Percentiles rank a stretch among this genome's conserved stretches.
These are phyloP conservation scores for Aplysina aerophoba DNA, from an alignment of 37 sponge, comb jelly and placozoan genomes.

Conservation along the genomic window DNA sequence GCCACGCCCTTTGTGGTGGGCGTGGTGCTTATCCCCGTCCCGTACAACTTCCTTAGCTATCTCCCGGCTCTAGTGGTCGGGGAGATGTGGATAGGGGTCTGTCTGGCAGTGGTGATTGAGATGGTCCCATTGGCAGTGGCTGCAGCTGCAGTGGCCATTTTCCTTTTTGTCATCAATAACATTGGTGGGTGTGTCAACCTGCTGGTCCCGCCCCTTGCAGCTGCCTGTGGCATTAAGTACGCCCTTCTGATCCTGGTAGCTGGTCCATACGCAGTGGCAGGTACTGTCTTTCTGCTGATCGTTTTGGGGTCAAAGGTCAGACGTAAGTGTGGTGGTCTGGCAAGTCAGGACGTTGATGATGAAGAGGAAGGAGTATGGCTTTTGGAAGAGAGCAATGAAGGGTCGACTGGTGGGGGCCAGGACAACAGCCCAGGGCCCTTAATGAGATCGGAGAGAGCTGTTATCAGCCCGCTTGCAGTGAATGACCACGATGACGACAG, in stretches of 20 bases:
- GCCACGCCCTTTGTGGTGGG: constrained; percentile 85
- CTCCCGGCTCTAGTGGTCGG: constrained; percentile 78
- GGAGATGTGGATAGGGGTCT: constrained; percentile 91
- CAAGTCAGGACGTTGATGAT: background rate
- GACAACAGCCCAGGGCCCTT: too few species aligned
- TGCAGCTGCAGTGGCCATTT: constrained; percentile 61
- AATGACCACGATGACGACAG: background rate
- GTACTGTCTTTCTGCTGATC: constrained; percentile 42
- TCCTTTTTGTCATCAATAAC: constrained; percentile 81
- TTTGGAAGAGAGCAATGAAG: background rate
- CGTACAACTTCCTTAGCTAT: constrained; percentile 74
- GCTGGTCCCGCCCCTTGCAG: constrained; percentile 54
- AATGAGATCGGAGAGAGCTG: too few species aligned
- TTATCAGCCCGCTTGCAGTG: background rate
- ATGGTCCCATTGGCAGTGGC: constrained; percentile 52
- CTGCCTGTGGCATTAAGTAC: constrained; percentile 25
- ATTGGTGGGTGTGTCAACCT: constrained; percentile 82
- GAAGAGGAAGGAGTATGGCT: background rate
- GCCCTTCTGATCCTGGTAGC: constrained; percentile 69
- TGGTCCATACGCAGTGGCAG: constrained; percentile 61
- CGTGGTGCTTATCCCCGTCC: constrained; percentile 67
- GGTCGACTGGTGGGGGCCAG: background rate
- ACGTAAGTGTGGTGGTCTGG: background rate
- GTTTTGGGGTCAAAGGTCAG: background rate
- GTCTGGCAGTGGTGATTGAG: constrained; percentile 76